Conservation (phyloP, 2,113 vertebrate species). For the Lepus americanus region DNA sequence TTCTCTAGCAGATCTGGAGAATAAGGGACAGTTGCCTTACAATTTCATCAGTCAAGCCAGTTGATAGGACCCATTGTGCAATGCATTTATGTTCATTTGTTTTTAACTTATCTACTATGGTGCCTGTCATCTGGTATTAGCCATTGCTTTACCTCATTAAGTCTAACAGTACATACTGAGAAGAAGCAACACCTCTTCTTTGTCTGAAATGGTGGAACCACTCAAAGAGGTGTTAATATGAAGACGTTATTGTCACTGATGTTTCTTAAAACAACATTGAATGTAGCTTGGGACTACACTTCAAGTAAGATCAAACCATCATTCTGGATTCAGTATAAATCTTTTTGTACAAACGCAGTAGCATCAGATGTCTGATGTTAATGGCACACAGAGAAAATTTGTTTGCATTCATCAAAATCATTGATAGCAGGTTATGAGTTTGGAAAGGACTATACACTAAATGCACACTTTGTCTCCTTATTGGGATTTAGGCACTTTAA, state of each 20-base stretch:
- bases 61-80: constrained; percentile 5
- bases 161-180: neutral
- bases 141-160: constrained; percentile 13
- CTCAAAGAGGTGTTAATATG: neutral
- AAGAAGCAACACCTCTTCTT: neutral
- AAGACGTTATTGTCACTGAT: neutral
- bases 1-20: neutral
- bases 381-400: neutral
- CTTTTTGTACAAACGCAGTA: neutral
- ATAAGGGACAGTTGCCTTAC: neutral
- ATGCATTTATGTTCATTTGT: neutral
- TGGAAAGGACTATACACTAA: neutral
- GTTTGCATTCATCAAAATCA: neutral
- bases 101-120: neutral
- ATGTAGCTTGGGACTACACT: neutral
- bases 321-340: neutral
- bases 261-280: neutral
- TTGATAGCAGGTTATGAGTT: neutral
- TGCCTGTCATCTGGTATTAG: neutral
- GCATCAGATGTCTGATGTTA: neutral
- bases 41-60: neutral
- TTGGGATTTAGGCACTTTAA: neutral
- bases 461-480: neutral
- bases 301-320: neutral
- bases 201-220: neutral